Base-by-base conservation (phyloP, 2,888 invertebrate genomes). In the Beris morrisii region DNA sequence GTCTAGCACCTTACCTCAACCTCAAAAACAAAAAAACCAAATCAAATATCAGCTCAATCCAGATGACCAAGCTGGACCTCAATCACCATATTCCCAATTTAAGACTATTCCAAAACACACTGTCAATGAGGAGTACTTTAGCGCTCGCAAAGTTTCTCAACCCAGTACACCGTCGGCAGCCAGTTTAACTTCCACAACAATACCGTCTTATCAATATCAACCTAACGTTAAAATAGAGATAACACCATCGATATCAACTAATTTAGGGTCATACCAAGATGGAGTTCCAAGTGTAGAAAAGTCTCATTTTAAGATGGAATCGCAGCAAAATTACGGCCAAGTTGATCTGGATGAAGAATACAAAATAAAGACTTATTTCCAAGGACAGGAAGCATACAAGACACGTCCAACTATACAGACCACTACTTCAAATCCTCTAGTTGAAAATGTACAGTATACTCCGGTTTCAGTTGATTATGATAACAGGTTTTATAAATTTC, bases 311-410 rank as follows among this genome's bases (percentile, higher is more conserved):
- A 38, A 38, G 1, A 38, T 9, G 5, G 38, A 38, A 9, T 7
- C 38, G 9, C 38, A 38, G 1, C 1, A 38, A 38, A 38, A 7
- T 9, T 38, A 38, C 9, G 38, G 1, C 5, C 38, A 5, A 38
- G 9, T 1, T 3, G 9, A 5, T 5, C 38, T 7, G 9, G 74
- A 77, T 11, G 80, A 80, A 57, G 79, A 80, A 68, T 75, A 74
- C 15, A 76, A 76, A 58, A 79, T 80, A 79, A 80, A 80, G 70
- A 77, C 77, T n/a, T 81, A 80, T 69, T 80, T 75, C 74, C 75
- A 77, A 3, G 77, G 80, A 64, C 80, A 80, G 65, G 75, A 79
- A 43, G 79, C 79, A 15, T 78, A 78, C 74, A 79, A 78, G 15
- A 77, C 77, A 61, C 77, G 78, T 1, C 79, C 79, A 3, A 73